A percentile compares a stretch with the other conserved stretches of the same genome.
phyloP scores from a whole-genome alignment of 2,888 invertebrate genomes.

The Oeneis ivallda region DNA sequence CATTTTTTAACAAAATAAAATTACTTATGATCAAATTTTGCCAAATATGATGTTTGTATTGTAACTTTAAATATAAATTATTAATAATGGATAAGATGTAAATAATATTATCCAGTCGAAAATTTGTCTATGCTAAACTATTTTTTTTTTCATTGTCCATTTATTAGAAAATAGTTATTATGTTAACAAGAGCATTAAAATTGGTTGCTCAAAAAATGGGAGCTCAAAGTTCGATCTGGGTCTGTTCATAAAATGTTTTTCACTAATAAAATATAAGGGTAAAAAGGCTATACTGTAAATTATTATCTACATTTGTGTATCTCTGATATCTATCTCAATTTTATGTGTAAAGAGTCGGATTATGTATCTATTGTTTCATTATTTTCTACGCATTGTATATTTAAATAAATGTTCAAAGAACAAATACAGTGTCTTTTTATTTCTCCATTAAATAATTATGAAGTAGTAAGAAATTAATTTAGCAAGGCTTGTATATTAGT shows the following conservation, averaged over 20 bases:
- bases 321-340: no score
- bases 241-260: constrained; percentile 10
- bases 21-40: constrained; percentile 10
- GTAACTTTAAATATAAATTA: neutral
- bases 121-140: neutral
- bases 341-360: constrained; percentile 11
- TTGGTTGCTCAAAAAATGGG: constrained; percentile 4
- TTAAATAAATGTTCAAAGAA: constrained; percentile 32
- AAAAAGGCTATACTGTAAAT: neutral
- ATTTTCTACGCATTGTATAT: constrained; percentile 23
- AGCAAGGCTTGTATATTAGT: no score
- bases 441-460: neutral
- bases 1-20: neutral
- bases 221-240: constrained; percentile 3
- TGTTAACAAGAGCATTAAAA: neutral
- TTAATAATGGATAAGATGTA: neutral
- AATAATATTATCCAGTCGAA: neutral
- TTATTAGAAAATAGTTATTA: neutral
- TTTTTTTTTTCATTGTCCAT: no score
- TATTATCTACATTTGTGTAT: neutral
- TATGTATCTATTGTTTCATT: constrained; percentile 19
- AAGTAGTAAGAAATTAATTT: no score
- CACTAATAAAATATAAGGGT: neutral
- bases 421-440: constrained; percentile 13
- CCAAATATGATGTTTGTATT: constrained; percentile 3